Conservation (phyloP, 2,797 vertebrate genomes). For the Margarornis squamiger region DNA sequence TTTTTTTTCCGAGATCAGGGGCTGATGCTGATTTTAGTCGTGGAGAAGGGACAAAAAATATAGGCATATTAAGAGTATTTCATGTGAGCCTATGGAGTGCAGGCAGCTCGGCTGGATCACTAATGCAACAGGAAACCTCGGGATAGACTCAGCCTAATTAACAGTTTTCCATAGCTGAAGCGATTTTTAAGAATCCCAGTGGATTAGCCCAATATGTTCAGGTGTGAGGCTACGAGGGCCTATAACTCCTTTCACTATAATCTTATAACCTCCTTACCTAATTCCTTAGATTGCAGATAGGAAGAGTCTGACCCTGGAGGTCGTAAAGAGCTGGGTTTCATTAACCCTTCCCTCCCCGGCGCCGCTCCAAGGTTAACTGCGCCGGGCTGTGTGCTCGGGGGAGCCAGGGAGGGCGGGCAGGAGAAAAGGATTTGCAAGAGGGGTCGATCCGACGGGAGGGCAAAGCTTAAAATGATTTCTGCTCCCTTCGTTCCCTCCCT, state of each 20-base stretch:
- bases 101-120: constrained; percentile 43
- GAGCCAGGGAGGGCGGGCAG: neutral
- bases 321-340: constrained; percentile 81
- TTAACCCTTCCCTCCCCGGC: constrained; percentile 86
- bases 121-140: constrained; percentile 67
- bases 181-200: constrained; percentile 68
- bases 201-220: constrained; percentile 69
- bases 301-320: constrained; percentile 80
- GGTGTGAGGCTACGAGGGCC: constrained; percentile 67
- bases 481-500: neutral
- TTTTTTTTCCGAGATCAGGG: neutral
- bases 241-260: constrained; percentile 67
- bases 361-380: constrained; percentile 85
- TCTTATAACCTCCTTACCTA: constrained; percentile 81
- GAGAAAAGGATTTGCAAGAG: neutral
- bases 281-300: constrained; percentile 79
- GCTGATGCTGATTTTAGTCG: neutral
- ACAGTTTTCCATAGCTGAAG: constrained; percentile 59
- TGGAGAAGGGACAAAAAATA: neutral
- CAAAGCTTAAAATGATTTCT: neutral
- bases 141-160: constrained; percentile 63
- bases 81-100: neutral
- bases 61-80: neutral
- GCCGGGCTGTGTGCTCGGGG: constrained; percentile 69
- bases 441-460: neutral